Conservation (phyloP, 2,888 invertebrate genomes). For the Hemistola chrysoprasaria region DNA sequence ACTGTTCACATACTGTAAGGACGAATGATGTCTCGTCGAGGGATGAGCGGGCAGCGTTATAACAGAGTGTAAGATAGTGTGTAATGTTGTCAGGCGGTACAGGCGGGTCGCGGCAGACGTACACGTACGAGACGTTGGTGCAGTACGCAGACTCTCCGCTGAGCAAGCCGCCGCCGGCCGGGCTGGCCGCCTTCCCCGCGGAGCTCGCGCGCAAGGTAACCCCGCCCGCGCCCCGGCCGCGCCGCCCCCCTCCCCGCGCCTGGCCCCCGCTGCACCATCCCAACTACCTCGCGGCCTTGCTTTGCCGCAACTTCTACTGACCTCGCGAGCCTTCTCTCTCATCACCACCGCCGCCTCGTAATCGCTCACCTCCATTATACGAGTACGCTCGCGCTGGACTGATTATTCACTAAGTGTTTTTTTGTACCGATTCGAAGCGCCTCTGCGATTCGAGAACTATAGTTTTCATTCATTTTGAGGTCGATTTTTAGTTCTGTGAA, state of each 20-base stretch:
- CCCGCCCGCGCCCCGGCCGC: conserved; percentile 29
- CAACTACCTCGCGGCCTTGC: conserved; percentile 73
- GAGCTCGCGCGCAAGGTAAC: conserved; percentile 80
- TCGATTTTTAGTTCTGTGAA: too few relatives aligned
- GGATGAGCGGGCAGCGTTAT: too few relatives aligned
- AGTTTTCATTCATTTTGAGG: too few relatives aligned
- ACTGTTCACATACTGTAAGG: too few relatives aligned
- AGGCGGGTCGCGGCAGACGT: conserved; percentile 66
- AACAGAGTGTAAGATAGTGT: too few relatives aligned
- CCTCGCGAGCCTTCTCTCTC: conserved; percentile 25
- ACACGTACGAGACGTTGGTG: conserved; percentile 79
- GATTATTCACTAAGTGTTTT: too few relatives aligned
- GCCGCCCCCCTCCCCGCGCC: conserved; percentile 33
- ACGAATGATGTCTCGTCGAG: too few relatives aligned
- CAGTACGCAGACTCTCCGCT: conserved; percentile 80
- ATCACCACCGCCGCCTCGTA: conserved; percentile 19
- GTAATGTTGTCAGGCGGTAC: too few relatives aligned
- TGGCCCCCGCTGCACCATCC: conserved; percentile 61
- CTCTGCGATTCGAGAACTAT: too few relatives aligned
- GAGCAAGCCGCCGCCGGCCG: conserved; percentile 77
- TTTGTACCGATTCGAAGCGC: too few relatives aligned
- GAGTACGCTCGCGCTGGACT: too few relatives aligned
- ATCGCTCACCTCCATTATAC: conserved; percentile 17
- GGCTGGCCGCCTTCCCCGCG: conserved; percentile 71
- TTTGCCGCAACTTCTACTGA: conserved; percentile 75